phyloP scores from a whole-genome alignment of 37 sponge, comb jelly and placozoan species.

The Geodia barretti region DNA sequence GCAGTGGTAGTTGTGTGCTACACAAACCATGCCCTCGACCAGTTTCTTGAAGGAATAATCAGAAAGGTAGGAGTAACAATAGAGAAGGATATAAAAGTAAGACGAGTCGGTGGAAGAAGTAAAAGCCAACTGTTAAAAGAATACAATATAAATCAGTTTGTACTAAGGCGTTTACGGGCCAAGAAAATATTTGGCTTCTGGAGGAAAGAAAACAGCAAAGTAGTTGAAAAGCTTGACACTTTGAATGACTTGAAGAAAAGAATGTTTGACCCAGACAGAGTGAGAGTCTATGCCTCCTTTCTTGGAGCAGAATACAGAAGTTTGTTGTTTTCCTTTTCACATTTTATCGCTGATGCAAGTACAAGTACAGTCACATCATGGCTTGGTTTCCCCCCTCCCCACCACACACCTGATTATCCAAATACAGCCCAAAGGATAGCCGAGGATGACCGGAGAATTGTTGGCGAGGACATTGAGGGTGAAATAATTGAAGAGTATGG shows the following conservation, averaged over 20 bases:
- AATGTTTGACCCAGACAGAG: neutral
- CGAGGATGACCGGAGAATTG: too few species aligned
- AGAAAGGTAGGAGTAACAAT: neutral
- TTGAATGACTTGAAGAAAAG: neutral
- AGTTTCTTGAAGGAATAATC: slow-evolving; percentile 58
- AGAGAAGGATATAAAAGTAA: slow-evolving; percentile 13
- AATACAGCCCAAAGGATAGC: neutral
- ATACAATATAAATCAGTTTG: slow-evolving; percentile 25
- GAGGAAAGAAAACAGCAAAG: neutral
- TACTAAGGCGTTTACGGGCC: neutral
- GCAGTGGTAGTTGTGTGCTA: slow-evolving; percentile 60
- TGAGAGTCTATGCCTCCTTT: neutral
- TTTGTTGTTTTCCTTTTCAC: too few species aligned
- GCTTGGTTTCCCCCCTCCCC: neutral
- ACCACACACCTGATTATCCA: neutral
- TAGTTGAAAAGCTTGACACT: neutral
- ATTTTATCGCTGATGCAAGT: neutral
- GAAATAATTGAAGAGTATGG: neutral
- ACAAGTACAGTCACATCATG: neutral
- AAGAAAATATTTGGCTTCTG: neutral
- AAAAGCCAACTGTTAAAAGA: slow-evolving; percentile 44
- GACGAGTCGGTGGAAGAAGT: slow-evolving; percentile 62
- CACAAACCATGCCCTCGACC: slow-evolving; percentile 82
- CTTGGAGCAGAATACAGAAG: neutral
- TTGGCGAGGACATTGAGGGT: neutral